These are phyloP conservation scores for Ochotona curzoniae DNA, from an alignment of 2,113 vertebrate genomes.

Conservation along the genomic window DNA sequence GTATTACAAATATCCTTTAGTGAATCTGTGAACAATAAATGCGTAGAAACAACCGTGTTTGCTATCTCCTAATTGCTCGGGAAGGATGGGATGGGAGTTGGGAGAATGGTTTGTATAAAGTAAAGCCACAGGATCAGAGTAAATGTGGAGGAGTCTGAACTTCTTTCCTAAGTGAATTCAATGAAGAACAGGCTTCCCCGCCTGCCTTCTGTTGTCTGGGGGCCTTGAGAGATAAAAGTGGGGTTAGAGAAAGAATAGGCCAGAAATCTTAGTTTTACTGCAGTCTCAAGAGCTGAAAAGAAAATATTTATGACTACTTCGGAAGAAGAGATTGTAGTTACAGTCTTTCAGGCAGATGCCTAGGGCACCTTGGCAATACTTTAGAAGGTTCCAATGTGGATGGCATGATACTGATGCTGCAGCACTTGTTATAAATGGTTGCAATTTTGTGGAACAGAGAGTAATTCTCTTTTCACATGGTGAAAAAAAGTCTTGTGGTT, in stretches of 20 bases:
- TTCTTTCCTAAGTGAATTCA: constrained; percentile 20
- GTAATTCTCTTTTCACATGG: neutral
- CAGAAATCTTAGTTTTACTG: constrained; percentile 58
- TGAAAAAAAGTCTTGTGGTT: neutral
- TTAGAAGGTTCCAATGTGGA: neutral
- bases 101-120: neutral
- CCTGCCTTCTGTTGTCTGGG: neutral
- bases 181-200: neutral
- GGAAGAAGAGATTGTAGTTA: constrained; percentile 50
- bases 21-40: neutral
- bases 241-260: constrained; percentile 39
- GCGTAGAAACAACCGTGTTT: neutral
- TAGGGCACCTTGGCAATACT: constrained; percentile 25
- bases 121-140: neutral
- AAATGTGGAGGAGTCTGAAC: neutral
- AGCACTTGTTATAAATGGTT: constrained; percentile 62
- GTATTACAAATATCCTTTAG: neutral
- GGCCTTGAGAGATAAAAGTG: constrained; percentile 16
- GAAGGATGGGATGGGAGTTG: neutral
- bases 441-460: constrained; percentile 59
- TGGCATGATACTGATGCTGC: neutral
- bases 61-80: neutral
- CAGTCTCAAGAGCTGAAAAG: constrained; percentile 58
- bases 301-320: constrained; percentile 50
- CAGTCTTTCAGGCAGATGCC: constrained; percentile 23